These are phyloP conservation scores for Corticium candelabrum DNA, from an alignment of 37 sponge, comb jelly and placozoan genomes.

Conservation along the genomic window DNA sequence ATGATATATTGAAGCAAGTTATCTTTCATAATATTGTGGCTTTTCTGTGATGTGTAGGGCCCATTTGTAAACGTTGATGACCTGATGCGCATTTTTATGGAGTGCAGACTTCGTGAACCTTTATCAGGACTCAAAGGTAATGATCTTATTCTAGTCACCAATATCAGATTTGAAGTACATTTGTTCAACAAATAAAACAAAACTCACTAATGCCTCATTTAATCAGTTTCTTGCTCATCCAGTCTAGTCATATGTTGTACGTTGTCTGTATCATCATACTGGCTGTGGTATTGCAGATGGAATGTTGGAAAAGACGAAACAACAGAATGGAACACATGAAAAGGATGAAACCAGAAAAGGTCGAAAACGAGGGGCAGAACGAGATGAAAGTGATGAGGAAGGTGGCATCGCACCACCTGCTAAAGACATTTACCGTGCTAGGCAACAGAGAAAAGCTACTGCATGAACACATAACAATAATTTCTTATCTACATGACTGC, in stretches of 20 bases:
- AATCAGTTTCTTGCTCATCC: too few relatives aligned
- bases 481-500: too few relatives aligned
- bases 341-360: neutral
- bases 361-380: neutral
- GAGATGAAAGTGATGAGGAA: constrained; percentile 37
- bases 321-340: neutral
- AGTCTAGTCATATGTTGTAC: too few relatives aligned
- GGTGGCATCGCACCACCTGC: constrained; percentile 40
- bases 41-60: constrained; percentile 33
- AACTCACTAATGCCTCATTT: too few relatives aligned
- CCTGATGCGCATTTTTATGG: constrained; percentile 40
- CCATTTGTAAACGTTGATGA: constrained; percentile 82
- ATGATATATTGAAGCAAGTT: too few relatives aligned
- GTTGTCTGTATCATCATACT: too few relatives aligned
- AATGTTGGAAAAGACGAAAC: too few relatives aligned
- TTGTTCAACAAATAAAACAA: too few relatives aligned
- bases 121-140: neutral
- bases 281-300: neutral
- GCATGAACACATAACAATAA: too few relatives aligned
- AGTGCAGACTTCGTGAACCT: neutral
- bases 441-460: constrained; percentile 79
- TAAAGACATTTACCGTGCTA: constrained; percentile 62
- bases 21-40: neutral
- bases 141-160: too few relatives aligned
- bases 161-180: too few relatives aligned